Conservation (phyloP, 2,113 vertebrate species). For the Eolophus roseicapilla region DNA sequence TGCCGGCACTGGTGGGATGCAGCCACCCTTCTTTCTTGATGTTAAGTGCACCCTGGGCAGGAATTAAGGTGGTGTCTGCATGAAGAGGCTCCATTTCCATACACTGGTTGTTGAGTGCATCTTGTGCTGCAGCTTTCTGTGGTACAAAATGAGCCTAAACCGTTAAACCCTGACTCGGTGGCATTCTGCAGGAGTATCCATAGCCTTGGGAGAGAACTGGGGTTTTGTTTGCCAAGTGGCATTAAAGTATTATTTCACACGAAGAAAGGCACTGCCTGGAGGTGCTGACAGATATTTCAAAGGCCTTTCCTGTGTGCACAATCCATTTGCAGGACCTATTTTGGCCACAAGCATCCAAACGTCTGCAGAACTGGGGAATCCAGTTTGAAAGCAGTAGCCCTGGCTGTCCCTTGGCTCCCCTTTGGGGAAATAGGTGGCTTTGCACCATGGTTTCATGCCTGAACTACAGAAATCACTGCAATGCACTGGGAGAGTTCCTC, state of each 20-base stretch:
- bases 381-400: neutral
- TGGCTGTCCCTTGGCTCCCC: neutral
- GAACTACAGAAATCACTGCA: neutral
- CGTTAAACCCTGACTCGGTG: fast-evolving
- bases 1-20: fast-evolving
- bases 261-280: neutral
- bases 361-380: neutral
- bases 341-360: neutral
- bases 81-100: neutral
- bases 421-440: neutral
- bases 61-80: fast-evolving
- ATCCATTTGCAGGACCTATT: neutral
- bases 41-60: neutral
- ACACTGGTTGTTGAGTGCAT: fast-evolving
- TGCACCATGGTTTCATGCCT: neutral
- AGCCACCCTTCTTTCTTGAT: neutral
- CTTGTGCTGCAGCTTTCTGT: neutral
- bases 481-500: neutral
- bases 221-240: neutral
- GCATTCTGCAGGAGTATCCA: neutral
- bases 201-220: neutral
- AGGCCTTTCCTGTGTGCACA: neutral
- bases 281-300: neutral
- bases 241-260: neutral
- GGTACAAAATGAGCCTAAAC: neutral